Percentiles rank a stretch among this genome's conserved stretches.
Evolutionary conservation across 2,888 invertebrate species (phyloP).

Genomic region (Agrotis exclamationis): DNA sequence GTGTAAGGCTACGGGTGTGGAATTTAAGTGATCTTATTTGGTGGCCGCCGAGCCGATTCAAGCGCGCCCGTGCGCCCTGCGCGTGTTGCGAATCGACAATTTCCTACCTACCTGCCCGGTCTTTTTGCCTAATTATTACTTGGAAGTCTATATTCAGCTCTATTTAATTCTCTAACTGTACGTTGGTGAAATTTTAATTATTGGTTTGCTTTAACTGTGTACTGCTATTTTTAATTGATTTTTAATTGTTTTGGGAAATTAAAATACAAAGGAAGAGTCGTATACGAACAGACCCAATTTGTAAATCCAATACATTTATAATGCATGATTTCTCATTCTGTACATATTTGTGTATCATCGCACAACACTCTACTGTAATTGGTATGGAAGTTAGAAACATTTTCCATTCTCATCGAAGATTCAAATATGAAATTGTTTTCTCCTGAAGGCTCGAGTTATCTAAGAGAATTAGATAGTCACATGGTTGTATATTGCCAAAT

Average conservation of each 20-base stretch:
- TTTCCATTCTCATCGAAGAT: background rate
- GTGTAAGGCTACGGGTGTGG: slow-evolving; percentile 83
- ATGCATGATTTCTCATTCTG: background rate
- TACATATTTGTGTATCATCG: background rate
- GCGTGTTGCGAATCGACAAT: slow-evolving; percentile 86
- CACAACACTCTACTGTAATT: background rate
- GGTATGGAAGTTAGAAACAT: background rate
- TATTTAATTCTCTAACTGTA: slow-evolving; percentile 71
- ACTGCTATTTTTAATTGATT: slow-evolving; percentile 35
- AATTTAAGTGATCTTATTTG: slow-evolving; percentile 90
- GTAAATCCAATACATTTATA: background rate
- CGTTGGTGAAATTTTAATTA: slow-evolving; percentile 59
- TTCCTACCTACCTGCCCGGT: slow-evolving; percentile 78
- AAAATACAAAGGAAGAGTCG: background rate
- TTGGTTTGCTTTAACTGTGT: slow-evolving; percentile 38
- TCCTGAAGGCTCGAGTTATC: background rate
- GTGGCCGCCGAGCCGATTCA: slow-evolving; percentile 80
- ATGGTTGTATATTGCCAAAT: too few relatives aligned
- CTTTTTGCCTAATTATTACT: slow-evolving; percentile 85
- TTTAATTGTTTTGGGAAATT: slow-evolving; percentile 3
- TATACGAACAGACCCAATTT: background rate
- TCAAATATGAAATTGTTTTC: slow-evolving; percentile 2
- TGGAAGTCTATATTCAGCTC: slow-evolving; percentile 75
- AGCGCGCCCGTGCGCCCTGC: slow-evolving; percentile 76
- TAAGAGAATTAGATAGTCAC: background rate